Conservation (phyloP, 2,888 invertebrate species). For the Drosophila mimetica region DNA sequence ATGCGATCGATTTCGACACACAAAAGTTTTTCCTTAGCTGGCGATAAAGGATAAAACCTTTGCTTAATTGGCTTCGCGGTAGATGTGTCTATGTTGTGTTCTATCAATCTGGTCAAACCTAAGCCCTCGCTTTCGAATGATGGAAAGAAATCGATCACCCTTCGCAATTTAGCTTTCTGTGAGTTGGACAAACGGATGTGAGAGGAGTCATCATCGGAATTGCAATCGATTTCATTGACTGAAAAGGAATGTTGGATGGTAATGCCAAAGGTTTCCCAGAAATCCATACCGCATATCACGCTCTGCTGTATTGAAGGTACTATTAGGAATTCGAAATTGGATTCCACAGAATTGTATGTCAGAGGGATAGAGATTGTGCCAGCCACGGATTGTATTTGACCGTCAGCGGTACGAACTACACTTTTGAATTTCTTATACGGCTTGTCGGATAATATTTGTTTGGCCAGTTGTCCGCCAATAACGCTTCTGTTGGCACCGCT, state of each 20-base stretch:
- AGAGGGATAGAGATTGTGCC: background rate
- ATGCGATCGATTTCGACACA: too few species aligned
- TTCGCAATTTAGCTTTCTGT: too few species aligned
- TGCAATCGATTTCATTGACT: background rate
- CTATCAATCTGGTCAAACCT: too few species aligned
- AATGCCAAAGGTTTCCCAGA: background rate
- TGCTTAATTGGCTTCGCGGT: too few species aligned
- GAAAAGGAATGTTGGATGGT: background rate
- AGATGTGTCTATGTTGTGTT: too few species aligned
- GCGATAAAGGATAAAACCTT: too few species aligned
- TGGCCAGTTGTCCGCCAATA: background rate
- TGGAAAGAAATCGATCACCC: too few species aligned
- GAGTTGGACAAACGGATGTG: background rate
- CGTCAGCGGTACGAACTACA: background rate
- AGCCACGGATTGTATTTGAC: background rate
- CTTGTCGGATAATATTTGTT: background rate
- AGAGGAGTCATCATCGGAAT: background rate
- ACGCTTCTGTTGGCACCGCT: background rate
- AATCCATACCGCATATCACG: slow-evolving; percentile 10
- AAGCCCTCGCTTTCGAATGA: too few species aligned
- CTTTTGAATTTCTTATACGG: background rate
- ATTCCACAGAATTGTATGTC: background rate
- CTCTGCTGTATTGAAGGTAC: slow-evolving; percentile 1
- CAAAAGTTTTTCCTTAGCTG: too few species aligned
- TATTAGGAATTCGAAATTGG: slow-evolving; percentile 3